Percentiles rank a stretch among this genome's conserved stretches.
phyloP scores from a whole-genome alignment of 2,888 invertebrate species.

The Leptinotarsa peninsularis region DNA sequence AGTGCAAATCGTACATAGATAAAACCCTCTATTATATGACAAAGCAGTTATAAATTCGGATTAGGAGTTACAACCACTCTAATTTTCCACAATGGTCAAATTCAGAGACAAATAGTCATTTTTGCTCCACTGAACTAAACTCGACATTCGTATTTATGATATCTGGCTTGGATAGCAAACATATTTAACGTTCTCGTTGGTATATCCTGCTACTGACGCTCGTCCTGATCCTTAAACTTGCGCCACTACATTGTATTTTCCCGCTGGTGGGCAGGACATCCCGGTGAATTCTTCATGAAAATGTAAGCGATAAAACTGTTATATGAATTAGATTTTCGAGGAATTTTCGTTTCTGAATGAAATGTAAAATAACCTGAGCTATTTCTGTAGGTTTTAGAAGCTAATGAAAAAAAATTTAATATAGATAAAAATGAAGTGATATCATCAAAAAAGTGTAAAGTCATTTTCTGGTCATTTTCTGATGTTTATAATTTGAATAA shows the following conservation, averaged over 20 bases:
- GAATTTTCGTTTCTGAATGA: not conserved
- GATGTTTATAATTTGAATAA: too few species aligned
- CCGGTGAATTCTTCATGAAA: not conserved
- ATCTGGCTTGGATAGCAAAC: conserved; percentile 62
- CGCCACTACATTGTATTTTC: conserved; percentile 18
- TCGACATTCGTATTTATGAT: conserved; percentile 61
- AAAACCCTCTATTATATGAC: conserved; percentile 45
- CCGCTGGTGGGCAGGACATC: not conserved
- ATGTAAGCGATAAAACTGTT: not conserved
- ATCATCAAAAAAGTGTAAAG: too few species aligned
- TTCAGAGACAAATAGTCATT: conserved; percentile 62
- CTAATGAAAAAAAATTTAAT: too few species aligned
- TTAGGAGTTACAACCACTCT: conserved; percentile 59
- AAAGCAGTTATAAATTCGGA: conserved; percentile 58
- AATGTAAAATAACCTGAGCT: not conserved
- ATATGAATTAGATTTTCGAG: not conserved
- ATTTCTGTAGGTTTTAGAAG: too few species aligned
- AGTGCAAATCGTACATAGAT: conserved; percentile 51
- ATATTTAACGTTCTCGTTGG: conserved; percentile 57
- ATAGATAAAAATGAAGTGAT: too few species aligned
- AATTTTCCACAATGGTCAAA: conserved; percentile 62
- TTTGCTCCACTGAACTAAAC: conserved; percentile 60
- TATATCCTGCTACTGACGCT: conserved; percentile 54
- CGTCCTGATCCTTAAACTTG: conserved; percentile 61
- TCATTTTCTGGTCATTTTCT: too few species aligned